phyloP scores from a whole-genome alignment of 1,140 invertebrate species.

The Rhyzopertha dominica region DNA sequence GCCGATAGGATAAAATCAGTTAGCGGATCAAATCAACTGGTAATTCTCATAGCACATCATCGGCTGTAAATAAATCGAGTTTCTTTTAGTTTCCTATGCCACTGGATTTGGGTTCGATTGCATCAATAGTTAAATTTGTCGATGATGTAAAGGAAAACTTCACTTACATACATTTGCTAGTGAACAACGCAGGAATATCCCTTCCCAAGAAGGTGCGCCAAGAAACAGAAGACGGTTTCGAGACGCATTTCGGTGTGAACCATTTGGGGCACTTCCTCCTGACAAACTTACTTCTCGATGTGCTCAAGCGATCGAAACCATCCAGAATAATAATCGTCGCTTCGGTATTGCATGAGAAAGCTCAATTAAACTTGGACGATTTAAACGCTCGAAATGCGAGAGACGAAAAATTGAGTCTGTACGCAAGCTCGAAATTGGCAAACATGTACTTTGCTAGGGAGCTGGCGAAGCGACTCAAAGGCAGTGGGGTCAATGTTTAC shows the following conservation, averaged over 20 bases:
- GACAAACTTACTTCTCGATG: conserved; percentile 69
- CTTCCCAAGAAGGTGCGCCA: conserved; percentile 49
- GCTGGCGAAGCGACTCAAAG: conserved; percentile 54
- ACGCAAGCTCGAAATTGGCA: conserved; percentile 75
- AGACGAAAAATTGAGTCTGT: conserved; percentile 55
- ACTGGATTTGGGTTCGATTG: conserved; percentile 65
- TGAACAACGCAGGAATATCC: conserved; percentile 73
- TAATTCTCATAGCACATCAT: too few species aligned
- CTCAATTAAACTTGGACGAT: conserved; percentile 68
- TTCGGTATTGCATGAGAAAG: conserved; percentile 51
- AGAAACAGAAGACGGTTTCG: conserved; percentile 74
- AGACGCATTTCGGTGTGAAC: conserved; percentile 76
- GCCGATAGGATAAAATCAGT: conserved; percentile 41
- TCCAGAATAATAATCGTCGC: conserved; percentile 57
- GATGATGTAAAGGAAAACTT: conserved; percentile 57
- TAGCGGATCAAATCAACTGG: too few species aligned
- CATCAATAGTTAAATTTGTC: conserved; percentile 66
- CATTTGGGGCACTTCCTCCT: conserved; percentile 82
- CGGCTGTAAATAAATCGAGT: conserved; percentile 13
- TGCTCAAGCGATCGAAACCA: conserved; percentile 56
- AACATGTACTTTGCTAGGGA: conserved; percentile 66
- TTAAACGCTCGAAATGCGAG: conserved; percentile 54
- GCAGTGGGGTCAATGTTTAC: conserved; percentile 63
- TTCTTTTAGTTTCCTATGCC: conserved; percentile 61
- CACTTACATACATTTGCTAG: conserved; percentile 61